Evolutionary conservation across 1,140 invertebrate genomes (phyloP), one percentile per base, ranked within the genome.

Genomic region (Zaprionus kolodkinae): DNA sequence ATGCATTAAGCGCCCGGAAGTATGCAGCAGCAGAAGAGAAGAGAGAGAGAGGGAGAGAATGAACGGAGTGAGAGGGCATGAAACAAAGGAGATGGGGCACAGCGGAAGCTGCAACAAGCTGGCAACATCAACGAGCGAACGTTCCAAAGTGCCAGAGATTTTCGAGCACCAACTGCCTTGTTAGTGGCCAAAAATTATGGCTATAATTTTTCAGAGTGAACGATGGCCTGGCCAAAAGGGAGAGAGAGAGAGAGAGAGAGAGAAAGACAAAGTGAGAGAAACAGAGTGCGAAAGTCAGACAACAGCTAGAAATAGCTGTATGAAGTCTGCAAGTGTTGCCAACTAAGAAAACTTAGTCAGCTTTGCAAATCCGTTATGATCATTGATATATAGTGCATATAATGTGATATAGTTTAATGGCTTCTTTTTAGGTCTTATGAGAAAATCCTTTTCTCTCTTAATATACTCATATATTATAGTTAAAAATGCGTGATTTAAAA

Each of bases 131-230:
- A 69, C 62, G 40, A 45, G n/a, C 15, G n/a, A 45, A 45, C 40
- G n/a, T 45, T 45, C 30, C 21, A 54, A 43, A 66, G 52, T 35
- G 56, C 57, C 59, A 68, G 65, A 69, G 70, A 60, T 67, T 72
- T 76, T 61, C 48, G 54, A 35, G 67, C 67, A 27, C 21, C n/a
- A 30, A n/a, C 55, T 76, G 61, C 71, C 80, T 83, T 81, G 84
- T 87, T 87, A 88, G 80, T 88, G 70, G 85, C 84, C 80, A 87
- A 78, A 86, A 88, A 88, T 89, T 78, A 84, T 88, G 85, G 71
- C 80, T 72, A 80, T 84, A 84, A 88, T 88, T 88, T 88, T 78
- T 88, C 85, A 88, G 73, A 84, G 54, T 57, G 72, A 40, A 15
- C 45, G 59, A 45, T 54, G 59, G 67, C 57, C 33, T 33, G 15